phyloP scores from a whole-genome alignment of 2,113 vertebrate genomes.

The Eonycteris spelaea region DNA sequence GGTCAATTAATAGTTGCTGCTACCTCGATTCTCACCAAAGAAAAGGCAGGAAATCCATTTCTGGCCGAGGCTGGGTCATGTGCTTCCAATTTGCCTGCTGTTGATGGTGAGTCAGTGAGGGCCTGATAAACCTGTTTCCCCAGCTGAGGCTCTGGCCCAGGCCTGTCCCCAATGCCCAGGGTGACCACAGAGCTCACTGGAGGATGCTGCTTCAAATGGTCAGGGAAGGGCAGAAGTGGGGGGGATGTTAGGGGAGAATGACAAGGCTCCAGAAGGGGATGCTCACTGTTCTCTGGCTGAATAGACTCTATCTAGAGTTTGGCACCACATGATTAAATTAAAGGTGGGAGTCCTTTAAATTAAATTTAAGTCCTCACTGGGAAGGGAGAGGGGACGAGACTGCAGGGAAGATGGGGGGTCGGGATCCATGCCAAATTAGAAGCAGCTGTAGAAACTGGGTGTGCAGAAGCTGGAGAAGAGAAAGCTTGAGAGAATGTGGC shows the following conservation, averaged over 20 bases:
- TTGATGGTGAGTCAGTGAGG: neutral
- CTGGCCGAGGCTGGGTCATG: neutral
- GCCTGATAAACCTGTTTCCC: slow-evolving; percentile 33
- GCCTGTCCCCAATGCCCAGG: neutral
- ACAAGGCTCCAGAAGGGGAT: neutral
- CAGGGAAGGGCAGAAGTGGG: neutral
- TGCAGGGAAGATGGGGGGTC: neutral
- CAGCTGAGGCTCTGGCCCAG: neutral
- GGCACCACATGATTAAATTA: neutral
- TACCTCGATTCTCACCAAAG: neutral
- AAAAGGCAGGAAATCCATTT: neutral
- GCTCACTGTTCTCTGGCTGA: neutral
- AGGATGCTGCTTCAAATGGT: neutral
- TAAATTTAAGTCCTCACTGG: too few relatives aligned
- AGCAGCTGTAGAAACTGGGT: neutral
- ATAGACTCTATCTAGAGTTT: neutral
- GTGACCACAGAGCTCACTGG: neutral
- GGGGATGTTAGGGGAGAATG: neutral
- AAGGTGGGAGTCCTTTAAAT: neutral
- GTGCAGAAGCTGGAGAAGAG: neutral
- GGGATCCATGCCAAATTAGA: neutral
- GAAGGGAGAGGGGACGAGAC: too few relatives aligned
- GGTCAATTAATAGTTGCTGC: neutral
- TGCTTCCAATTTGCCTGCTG: neutral
- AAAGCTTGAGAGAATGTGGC: neutral